Base-by-base conservation (phyloP, 2,797 vertebrate species). In the Sarcoramphus papa region DNA sequence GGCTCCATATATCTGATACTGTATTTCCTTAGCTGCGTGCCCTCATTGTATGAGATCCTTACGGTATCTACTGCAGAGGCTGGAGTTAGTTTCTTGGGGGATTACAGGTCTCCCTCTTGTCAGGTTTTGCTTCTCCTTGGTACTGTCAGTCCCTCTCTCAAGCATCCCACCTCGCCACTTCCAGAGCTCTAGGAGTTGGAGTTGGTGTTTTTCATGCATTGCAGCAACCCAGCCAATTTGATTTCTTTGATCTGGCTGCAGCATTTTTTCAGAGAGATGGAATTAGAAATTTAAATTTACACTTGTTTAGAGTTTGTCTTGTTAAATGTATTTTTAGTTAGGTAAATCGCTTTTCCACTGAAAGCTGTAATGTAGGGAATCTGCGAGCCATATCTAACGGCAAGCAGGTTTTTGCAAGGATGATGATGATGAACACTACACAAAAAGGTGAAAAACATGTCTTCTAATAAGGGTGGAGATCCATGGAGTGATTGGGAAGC, bases 211-310 rank as follows among this genome's bases (percentile, higher is more conserved):
- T 64, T 41, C 53, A 12, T 31, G 70, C 2, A 0, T 40, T 76
- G 74, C 57, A 64, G 59, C 45, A 53, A 12, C 54, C 21, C 43
- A 3, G 3, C 14, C 0, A 0, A 16, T 86, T 69, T 50, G 37
- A 59, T 90, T 72, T 90, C 85, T 94, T 88, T 79, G 75, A 57
- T 88, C 59, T 43, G 37, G 18, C 59, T 82, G 72, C 64, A 62
- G 54, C 1, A 0, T 53, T 72, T 82, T 88, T 90, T 87, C 56
- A 40, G 74, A 68, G 35, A 60, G 27, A 14, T 40, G 27, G 59
- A 85, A 79, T 89, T 76, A 53, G 57, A 81, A 89, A 85, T 93
- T 85, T 54, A 59, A 68, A 69, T 69, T 41, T 59, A 37, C 18
- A 1, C 50, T 57, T 79, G 54, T 62, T 93, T 60, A 47, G 63